These are phyloP conservation scores for Thymelicus acteon DNA, from an alignment of 2,888 invertebrate species.

Conservation along the genomic window DNA sequence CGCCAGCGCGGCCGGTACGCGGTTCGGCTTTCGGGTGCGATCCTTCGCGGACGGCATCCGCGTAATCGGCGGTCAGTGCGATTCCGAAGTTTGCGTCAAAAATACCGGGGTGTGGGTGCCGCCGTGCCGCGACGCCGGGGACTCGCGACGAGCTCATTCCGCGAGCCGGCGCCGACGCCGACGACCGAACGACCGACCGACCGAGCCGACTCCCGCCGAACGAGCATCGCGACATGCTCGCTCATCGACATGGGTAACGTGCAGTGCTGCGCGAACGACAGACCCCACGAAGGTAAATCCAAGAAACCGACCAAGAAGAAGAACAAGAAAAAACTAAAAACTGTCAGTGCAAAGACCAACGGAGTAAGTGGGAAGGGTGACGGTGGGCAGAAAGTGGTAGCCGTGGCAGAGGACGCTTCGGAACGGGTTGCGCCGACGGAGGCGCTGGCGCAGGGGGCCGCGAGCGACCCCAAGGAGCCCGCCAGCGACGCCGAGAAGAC, in stretches of 20 bases:
- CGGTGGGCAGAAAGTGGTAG: constrained; percentile 65
- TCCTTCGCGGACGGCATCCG: constrained; percentile 82
- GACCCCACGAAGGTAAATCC: constrained; percentile 71
- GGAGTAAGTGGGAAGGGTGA: constrained; percentile 67
- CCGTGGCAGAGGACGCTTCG: constrained; percentile 71
- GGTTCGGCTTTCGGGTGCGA: constrained; percentile 83
- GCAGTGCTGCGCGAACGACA: constrained; percentile 83
- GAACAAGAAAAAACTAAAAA: constrained; percentile 50
- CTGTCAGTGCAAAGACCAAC: constrained; percentile 66
- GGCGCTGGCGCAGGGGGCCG: constrained; percentile 55
- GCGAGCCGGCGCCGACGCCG: constrained; percentile 83
- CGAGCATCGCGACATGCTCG: constrained; percentile 80
- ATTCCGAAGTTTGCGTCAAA: constrained; percentile 73
- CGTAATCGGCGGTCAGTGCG: constrained; percentile 80
- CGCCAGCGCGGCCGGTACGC: constrained; percentile 78
- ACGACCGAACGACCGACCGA: constrained; percentile 83
- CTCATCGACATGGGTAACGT: constrained; percentile 82
- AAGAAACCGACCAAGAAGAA: constrained; percentile 69
- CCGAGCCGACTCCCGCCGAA: constrained; percentile 76
- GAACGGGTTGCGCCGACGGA: constrained; percentile 63
- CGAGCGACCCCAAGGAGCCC: constrained; percentile 47
- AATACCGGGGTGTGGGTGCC: constrained; percentile 75
- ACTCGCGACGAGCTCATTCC: constrained; percentile 73
- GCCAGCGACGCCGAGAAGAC: constrained; percentile 45
- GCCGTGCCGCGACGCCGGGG: constrained; percentile 68